These are phyloP conservation scores for Catharus fuscescens DNA, from an alignment of 2,113 vertebrate genomes.

Conservation along the genomic window DNA sequence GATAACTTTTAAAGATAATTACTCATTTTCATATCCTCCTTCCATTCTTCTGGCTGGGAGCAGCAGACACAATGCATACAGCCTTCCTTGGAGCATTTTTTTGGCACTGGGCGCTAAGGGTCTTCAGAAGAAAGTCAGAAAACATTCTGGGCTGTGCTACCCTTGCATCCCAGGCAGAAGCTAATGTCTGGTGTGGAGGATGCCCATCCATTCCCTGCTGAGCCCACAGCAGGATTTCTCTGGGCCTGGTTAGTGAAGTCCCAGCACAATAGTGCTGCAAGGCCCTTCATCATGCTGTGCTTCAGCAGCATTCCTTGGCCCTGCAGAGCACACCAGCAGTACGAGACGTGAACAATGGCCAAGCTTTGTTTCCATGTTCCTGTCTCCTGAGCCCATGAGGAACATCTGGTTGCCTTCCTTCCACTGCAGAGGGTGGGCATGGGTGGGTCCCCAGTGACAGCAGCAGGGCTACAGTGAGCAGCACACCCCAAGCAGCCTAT, in stretches of 20 bases:
- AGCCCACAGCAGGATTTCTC: neutral
- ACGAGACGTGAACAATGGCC: slow-evolving; percentile 39
- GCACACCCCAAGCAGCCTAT: slow-evolving; percentile 26
- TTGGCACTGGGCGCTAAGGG: neutral
- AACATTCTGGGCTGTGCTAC: neutral
- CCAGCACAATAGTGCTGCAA: slow-evolving; percentile 32
- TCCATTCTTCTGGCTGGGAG: neutral
- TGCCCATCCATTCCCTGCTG: fast-evolving
- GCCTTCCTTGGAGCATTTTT: neutral
- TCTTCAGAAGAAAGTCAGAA: neutral
- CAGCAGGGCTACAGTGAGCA: slow-evolving; percentile 1
- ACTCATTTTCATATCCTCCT: neutral
- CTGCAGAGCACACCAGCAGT: slow-evolving; percentile 41
- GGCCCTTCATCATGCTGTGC: slow-evolving; percentile 16
- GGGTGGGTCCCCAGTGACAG: slow-evolving; percentile 48
- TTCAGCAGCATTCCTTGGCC: slow-evolving; percentile 53
- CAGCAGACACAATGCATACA: neutral
- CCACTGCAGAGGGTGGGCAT: slow-evolving; percentile 49
- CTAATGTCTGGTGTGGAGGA: neutral
- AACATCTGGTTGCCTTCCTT: slow-evolving; percentile 64
- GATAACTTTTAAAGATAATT: neutral
- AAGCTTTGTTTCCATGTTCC: slow-evolving; percentile 62
- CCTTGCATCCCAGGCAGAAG: neutral
- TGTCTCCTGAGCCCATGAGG: slow-evolving; percentile 53
- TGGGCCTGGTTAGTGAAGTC: neutral